Conservation (phyloP, 2,888 invertebrate genomes). For the Drosophila putrida region DNA sequence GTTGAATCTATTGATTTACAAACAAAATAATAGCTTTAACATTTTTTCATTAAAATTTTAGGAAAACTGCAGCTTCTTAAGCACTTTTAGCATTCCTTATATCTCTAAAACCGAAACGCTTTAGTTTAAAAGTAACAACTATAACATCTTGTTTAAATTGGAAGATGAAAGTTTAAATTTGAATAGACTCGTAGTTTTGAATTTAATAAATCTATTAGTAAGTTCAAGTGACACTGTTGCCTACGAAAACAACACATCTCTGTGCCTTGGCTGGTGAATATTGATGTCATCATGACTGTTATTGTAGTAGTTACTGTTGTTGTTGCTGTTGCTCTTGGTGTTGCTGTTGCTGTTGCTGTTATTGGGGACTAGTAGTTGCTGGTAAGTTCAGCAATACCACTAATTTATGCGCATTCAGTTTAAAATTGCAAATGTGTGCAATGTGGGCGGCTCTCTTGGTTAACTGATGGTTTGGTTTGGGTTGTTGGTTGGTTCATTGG, state of each 20-base stretch:
- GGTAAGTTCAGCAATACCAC: slow-evolving; percentile 61
- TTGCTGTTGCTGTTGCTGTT: slow-evolving; percentile 8
- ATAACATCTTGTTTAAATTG: too few relatives aligned
- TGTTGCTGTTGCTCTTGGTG: slow-evolving; percentile 12
- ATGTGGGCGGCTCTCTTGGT: slow-evolving; percentile 38
- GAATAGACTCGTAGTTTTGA: too few relatives aligned
- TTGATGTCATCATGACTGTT: slow-evolving; percentile 35
- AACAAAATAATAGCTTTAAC: too few relatives aligned
- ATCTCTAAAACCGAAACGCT: too few relatives aligned
- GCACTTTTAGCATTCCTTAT: too few relatives aligned
- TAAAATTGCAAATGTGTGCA: slow-evolving; percentile 75
- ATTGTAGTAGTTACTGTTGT: slow-evolving; percentile 14
- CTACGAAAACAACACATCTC: slow-evolving; percentile 1
- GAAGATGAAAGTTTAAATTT: too few relatives aligned
- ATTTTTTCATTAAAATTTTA: too few relatives aligned
- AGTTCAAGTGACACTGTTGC: slow-evolving; percentile 11
- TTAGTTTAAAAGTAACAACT: too few relatives aligned
- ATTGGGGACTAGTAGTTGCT: slow-evolving; percentile 16
- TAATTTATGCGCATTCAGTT: slow-evolving; percentile 78
- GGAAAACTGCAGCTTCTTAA: too few relatives aligned
- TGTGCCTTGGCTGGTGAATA: not conserved
- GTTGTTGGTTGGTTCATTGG: too few relatives aligned
- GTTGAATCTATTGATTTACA: too few relatives aligned
- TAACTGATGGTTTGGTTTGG: slow-evolving; percentile 1
- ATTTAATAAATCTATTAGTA: too few relatives aligned